Percentiles rank a stretch among this genome's conserved stretches.
Evolutionary conservation across 1,140 invertebrate species (phyloP).

Genomic region (Pollicipes pollicipes): DNA sequence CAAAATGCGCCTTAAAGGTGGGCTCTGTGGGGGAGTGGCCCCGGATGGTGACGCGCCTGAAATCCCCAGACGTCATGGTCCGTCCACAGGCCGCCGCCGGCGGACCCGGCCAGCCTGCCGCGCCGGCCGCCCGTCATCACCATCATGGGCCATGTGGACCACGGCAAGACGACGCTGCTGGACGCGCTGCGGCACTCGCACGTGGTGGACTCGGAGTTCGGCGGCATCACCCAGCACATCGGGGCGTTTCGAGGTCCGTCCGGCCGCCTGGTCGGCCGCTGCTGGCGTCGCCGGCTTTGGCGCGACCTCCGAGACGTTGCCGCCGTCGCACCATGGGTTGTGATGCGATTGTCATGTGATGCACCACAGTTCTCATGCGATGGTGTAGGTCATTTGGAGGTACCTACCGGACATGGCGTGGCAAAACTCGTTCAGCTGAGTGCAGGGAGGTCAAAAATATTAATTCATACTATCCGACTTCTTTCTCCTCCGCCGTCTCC

Average conservation of each 20-base stretch:
- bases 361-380: too few species aligned
- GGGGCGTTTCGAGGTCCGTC: slow-evolving; percentile 71
- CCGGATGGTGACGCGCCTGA: slow-evolving; percentile 20
- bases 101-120: slow-evolving; percentile 39
- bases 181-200: slow-evolving; percentile 71
- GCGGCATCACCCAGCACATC: slow-evolving; percentile 99
- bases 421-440: too few species aligned
- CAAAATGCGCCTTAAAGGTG: slow-evolving; percentile 5
- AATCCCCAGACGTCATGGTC: slow-evolving; percentile 5
- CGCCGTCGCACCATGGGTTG: too few species aligned
- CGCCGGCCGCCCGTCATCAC: slow-evolving; percentile 76
- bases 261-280: too few species aligned
- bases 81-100: slow-evolving; percentile 32
- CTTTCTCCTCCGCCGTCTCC: too few species aligned
- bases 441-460: too few species aligned
- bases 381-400: too few species aligned
- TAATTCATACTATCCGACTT: too few species aligned
- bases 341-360: too few species aligned
- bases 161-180: slow-evolving; percentile 94
- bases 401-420: too few species aligned
- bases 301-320: too few species aligned
- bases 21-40: background rate
- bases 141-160: slow-evolving; percentile 98
- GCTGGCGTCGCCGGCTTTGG: too few species aligned
- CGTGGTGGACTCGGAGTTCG: slow-evolving; percentile 81